These are phyloP conservation scores for Drymonia ruficornis DNA, from an alignment of 2,888 invertebrate genomes.

Conservation along the genomic window DNA sequence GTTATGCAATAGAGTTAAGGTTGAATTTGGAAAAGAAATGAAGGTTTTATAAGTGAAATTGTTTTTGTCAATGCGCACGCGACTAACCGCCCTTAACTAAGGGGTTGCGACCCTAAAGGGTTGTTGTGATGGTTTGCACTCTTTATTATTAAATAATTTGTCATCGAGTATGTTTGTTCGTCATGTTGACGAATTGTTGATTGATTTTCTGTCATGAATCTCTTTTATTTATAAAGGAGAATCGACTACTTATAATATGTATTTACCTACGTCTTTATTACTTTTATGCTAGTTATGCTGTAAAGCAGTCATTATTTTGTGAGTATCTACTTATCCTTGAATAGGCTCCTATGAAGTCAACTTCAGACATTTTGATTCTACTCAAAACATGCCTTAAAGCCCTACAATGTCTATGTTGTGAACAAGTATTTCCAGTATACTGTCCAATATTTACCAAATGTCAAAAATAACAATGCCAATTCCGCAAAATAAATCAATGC, in stretches of 20 bases:
- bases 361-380: no score
- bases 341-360: no score
- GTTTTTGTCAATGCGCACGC: slow-evolving; percentile 63
- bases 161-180: slow-evolving; percentile 45
- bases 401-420: no score
- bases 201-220: not conserved
- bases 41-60: slow-evolving; percentile 29
- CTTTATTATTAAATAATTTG: slow-evolving; percentile 66
- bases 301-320: no score
- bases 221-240: not conserved
- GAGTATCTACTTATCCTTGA: no score
- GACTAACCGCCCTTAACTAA: slow-evolving; percentile 59
- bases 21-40: slow-evolving; percentile 9
- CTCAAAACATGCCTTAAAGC: no score
- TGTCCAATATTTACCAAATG: not conserved
- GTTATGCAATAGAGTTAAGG: slow-evolving; percentile 19
- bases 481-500: slow-evolving; percentile 25
- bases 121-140: slow-evolving; percentile 60
- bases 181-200: slow-evolving; percentile 13
- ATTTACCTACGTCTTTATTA: no score
- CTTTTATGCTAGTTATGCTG: no score
- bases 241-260: no score
- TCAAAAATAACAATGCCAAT: not conserved
- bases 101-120: slow-evolving; percentile 59
- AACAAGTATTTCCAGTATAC: no score